A percentile compares a stretch with the other conserved stretches of the same genome.
Conservation (phyloP, 2,113 vertebrate genomes). For the Podarcis raffonei region DNA sequence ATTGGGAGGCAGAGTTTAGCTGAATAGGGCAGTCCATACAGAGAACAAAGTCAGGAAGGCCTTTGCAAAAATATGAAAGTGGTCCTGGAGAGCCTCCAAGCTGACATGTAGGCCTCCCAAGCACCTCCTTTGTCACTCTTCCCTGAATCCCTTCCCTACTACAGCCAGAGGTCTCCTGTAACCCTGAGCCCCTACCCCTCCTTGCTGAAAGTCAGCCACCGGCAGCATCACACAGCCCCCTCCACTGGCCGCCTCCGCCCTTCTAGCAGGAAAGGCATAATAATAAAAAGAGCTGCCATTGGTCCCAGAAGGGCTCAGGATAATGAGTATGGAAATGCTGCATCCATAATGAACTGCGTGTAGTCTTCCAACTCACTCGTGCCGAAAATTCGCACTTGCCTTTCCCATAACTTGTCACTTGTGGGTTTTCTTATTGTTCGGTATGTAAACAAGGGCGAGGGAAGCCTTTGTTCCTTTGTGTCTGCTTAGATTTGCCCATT, state of each 20-base stretch:
- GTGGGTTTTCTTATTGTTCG: conserved; percentile 80
- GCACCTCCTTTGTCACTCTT: background rate
- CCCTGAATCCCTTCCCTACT: background rate
- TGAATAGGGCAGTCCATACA: too few relatives aligned
- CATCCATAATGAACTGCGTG: conserved; percentile 76
- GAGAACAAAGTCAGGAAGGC: background rate
- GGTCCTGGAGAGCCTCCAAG: too few relatives aligned
- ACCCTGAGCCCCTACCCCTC: conserved; percentile 51
- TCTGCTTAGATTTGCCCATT: conserved; percentile 80
- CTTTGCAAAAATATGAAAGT: background rate
- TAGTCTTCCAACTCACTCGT: conserved; percentile 79
- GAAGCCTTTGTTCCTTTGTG: conserved; percentile 85
- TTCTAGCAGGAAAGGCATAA: conserved; percentile 70
- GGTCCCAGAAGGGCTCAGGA: conserved; percentile 74
- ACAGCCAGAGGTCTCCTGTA: conserved; percentile 16
- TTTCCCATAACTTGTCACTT: conserved; percentile 81
- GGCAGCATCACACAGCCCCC: background rate
- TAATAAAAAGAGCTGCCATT: conserved; percentile 60
- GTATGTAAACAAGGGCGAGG: conserved; percentile 81
- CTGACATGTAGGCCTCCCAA: too few relatives aligned
- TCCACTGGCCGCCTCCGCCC: conserved; percentile 62
- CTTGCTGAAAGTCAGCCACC: background rate
- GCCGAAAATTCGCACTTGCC: conserved; percentile 79
- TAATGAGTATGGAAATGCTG: conserved; percentile 79
- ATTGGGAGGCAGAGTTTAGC: background rate